phyloP scores from a whole-genome alignment of 30 jellyfish, hydroid and myxozoan genomes.

The Aurelia sp. region DNA sequence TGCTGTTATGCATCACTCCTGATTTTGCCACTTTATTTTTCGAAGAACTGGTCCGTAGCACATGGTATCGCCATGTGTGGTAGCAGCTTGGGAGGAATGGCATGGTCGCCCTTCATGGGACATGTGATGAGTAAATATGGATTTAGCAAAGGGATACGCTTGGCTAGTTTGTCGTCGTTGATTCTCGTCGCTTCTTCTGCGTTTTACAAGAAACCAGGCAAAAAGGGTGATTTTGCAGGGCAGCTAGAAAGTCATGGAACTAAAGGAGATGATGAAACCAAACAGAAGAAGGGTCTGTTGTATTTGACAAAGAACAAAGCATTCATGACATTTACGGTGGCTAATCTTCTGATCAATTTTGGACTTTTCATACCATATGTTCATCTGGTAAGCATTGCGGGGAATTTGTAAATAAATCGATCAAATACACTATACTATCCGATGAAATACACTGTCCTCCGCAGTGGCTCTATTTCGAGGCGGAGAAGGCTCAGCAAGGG shows the following conservation, averaged over 20 bases:
- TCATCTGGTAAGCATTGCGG: conserved; percentile 69
- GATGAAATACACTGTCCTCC: no score
- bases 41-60: conserved; percentile 67
- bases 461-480: no score
- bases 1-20: conserved; percentile 62
- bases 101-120: conserved; percentile 68
- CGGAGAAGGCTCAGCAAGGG: no score
- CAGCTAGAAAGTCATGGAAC: not conserved
- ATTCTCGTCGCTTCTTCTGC: conserved; percentile 47
- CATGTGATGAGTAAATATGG: conserved; percentile 46
- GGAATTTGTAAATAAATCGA: no score
- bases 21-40: conserved; percentile 69
- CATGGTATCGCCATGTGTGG: conserved; percentile 81
- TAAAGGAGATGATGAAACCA: not conserved
- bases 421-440: no score
- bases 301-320: conserved; percentile 69
- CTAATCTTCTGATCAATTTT: conserved; percentile 49
- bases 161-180: conserved; percentile 49
- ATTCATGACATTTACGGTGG: conserved; percentile 20
- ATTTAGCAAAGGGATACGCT: conserved; percentile 46
- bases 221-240: conserved; percentile 11
- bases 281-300: not conserved
- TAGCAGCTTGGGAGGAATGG: conserved; percentile 77
- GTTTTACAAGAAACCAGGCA: conserved; percentile 62
- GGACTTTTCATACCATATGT: conserved; percentile 78